Evolutionary conservation across 2,888 invertebrate genomes (phyloP).

Genomic region (Meteorus cinctellus): DNA sequence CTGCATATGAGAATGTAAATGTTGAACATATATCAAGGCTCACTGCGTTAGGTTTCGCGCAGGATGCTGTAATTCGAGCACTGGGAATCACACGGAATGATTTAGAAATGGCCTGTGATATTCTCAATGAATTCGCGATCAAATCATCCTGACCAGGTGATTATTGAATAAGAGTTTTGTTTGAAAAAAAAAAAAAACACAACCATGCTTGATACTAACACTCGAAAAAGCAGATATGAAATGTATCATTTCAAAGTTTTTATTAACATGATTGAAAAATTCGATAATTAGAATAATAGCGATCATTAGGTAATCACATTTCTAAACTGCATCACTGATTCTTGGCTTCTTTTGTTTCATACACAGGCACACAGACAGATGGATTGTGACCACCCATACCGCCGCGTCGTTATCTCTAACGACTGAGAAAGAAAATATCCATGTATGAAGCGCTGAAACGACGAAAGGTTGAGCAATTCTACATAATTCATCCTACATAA

Average conservation of each 20-base stretch:
- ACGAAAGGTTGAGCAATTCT: background rate
- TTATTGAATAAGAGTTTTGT: background rate
- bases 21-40: conserved; percentile 92
- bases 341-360: conserved; percentile 18
- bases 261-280: background rate
- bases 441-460: background rate
- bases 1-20: conserved; percentile 90
- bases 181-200: background rate
- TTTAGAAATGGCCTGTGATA: conserved; percentile 96
- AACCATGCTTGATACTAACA: background rate
- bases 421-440: background rate
- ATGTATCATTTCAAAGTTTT: too few species aligned
- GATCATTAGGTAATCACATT: background rate
- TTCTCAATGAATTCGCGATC: conserved; percentile 91
- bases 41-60: conserved; percentile 92
- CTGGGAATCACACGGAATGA: conserved; percentile 94
- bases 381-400: conserved; percentile 63
- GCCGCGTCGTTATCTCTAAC: conserved; percentile 59
- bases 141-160: conserved; percentile 74
- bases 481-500: background rate
- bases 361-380: conserved; percentile 58
- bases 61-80: conserved; percentile 92
- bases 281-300: conserved; percentile 1
- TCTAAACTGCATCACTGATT: conserved; percentile 1
- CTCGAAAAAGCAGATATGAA: too few species aligned